A percentile compares a stretch with the other conserved stretches of the same genome.
These are phyloP conservation scores for Latrodectus geometricus DNA, from an alignment of 1,140 invertebrate species.

Conservation along the genomic window DNA sequence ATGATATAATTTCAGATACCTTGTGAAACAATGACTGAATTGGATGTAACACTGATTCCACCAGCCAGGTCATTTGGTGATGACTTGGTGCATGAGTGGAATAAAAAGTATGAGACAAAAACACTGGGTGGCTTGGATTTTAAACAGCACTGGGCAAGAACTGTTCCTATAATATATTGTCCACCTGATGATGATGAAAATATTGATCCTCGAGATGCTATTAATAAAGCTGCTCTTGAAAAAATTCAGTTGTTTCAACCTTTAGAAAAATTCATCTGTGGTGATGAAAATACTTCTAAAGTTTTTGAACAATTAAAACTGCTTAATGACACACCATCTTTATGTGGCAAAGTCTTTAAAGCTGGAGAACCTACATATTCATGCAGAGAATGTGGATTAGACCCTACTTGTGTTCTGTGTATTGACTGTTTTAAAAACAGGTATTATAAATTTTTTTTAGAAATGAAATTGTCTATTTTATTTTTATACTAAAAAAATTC, in stretches of 20 bases:
- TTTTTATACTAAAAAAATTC: too few species aligned
- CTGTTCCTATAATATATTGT: constrained; percentile 80
- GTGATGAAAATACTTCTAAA: constrained; percentile 65
- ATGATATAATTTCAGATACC: too few species aligned
- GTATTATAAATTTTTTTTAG: constrained; percentile 65
- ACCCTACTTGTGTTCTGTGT: constrained; percentile 97
- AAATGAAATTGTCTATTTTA: too few species aligned
- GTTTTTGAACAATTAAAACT: constrained; percentile 73
- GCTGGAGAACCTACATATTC: constrained; percentile 97
- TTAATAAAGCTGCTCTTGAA: background rate
- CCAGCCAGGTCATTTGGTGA: constrained; percentile 15
- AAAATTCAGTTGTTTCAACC: constrained; percentile 64
- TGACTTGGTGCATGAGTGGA: constrained; percentile 40
- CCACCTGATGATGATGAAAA: constrained; percentile 68
- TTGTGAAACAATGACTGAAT: constrained; percentile 11
- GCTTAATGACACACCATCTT: constrained; percentile 76
- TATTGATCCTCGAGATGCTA: constrained; percentile 44
- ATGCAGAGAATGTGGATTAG: constrained; percentile 96
- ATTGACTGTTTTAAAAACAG: constrained; percentile 93
- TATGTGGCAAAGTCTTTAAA: constrained; percentile 96
- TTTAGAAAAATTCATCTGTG: constrained; percentile 67
- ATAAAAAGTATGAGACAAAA: constrained; percentile 51
- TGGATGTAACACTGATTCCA: constrained; percentile 12
- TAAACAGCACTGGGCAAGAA: constrained; percentile 48
- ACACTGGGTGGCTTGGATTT: constrained; percentile 39